Conservation (phyloP, 64 coral and sea anemone species). For the Hydrozoanthus tunicans region DNA sequence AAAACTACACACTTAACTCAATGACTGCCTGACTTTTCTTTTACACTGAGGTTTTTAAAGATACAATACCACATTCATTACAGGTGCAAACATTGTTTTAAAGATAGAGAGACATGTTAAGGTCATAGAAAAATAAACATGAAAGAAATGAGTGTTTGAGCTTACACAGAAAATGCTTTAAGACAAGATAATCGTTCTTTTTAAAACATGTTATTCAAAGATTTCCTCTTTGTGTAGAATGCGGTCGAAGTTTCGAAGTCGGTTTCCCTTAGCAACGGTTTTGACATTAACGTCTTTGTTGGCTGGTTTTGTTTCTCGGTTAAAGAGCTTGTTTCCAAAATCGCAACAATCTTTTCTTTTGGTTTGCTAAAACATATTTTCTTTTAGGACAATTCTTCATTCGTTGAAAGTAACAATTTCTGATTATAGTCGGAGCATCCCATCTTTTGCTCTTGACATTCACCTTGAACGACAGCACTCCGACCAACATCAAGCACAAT, state of each 20-base stretch:
- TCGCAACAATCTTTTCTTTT: slow-evolving; percentile 30
- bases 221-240: neutral
- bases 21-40: neutral
- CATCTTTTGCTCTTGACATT: neutral
- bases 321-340: slow-evolving; percentile 18
- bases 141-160: neutral
- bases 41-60: neutral
- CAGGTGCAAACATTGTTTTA: slow-evolving; percentile 48
- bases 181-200: neutral
- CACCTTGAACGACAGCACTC: neutral
- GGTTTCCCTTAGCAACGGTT: slow-evolving; percentile 15
- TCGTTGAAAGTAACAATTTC: neutral
- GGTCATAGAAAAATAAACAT: slow-evolving; percentile 46
- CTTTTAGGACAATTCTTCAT: neutral
- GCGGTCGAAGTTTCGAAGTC: neutral
- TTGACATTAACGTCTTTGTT: neutral
- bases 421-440: neutral
- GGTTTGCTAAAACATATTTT: neutral
- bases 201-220: neutral
- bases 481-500: neutral
- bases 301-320: neutral
- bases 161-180: neutral
- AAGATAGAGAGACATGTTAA: slow-evolving; percentile 25
- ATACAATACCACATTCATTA: neutral
- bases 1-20: neutral